phyloP scores from a whole-genome alignment of 2,113 vertebrate genomes.

The Passer montanus region DNA sequence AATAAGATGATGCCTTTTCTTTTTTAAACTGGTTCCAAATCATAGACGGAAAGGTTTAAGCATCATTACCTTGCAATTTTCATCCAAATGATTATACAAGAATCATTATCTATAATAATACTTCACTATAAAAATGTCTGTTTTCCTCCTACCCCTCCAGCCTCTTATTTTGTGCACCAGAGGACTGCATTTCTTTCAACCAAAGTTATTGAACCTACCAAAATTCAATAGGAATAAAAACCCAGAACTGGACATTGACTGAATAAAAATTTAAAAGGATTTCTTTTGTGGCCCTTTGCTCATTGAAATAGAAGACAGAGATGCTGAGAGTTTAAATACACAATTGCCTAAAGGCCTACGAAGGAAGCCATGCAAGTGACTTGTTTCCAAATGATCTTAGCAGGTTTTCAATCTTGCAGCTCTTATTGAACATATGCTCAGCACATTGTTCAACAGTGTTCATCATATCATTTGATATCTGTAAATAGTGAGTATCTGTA shows the following conservation, averaged over 20 bases:
- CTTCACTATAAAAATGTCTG: background rate
- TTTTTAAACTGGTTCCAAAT: background rate
- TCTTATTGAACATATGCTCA: slow-evolving; percentile 15
- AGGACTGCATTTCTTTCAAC: background rate
- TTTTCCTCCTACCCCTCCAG: background rate
- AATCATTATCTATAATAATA: background rate
- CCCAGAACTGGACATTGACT: background rate
- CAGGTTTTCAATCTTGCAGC: slow-evolving; percentile 2
- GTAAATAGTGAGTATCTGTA: background rate
- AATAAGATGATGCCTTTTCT: background rate
- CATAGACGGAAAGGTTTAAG: background rate
- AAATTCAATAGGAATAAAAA: background rate
- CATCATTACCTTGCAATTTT: background rate
- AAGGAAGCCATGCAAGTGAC: slow-evolving; percentile 40
- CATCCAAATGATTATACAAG: background rate
- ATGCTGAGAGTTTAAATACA: background rate
- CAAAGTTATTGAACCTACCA: background rate
- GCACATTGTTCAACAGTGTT: background rate
- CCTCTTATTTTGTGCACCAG: background rate
- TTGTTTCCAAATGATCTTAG: slow-evolving; percentile 19
- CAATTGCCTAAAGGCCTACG: slow-evolving; percentile 20
- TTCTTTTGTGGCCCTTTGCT: background rate
- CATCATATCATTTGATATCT: background rate
- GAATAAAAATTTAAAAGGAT: background rate
- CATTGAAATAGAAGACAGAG: background rate